A percentile compares a stretch with the other conserved stretches of the same genome.
Conservation (phyloP, 2,113 vertebrate genomes). For the Mesitornis unicolor region DNA sequence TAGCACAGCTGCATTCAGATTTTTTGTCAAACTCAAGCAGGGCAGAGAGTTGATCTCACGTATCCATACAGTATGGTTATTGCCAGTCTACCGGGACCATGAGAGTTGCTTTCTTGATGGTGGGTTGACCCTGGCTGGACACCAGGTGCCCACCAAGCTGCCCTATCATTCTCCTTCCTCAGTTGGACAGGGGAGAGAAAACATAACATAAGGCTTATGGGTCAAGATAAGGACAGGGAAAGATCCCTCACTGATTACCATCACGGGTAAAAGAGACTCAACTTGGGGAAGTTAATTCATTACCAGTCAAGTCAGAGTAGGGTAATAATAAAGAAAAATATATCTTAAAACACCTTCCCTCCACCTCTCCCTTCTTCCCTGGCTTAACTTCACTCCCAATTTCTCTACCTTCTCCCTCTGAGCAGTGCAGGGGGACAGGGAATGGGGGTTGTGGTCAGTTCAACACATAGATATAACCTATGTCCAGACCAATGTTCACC, state of each 20-base stretch:
- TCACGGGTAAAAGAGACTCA: background rate
- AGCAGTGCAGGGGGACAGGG: accelerated
- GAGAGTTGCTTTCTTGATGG: background rate
- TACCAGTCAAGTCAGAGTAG: background rate
- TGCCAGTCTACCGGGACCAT: background rate
- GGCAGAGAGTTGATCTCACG: background rate
- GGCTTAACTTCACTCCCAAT: background rate
- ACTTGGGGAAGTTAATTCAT: background rate
- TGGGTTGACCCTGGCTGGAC: background rate
- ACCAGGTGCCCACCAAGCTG: background rate
- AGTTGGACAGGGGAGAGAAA: background rate
- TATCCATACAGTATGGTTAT: background rate
- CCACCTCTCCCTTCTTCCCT: background rate
- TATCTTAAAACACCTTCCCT: background rate
- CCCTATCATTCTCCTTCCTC: background rate
- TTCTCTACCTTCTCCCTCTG: background rate
- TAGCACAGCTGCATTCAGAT: background rate
- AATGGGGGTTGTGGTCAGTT: background rate
- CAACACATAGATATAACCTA: background rate
- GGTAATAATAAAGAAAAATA: background rate
- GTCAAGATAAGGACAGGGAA: background rate
- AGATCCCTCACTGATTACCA: background rate
- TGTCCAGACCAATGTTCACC: background rate
- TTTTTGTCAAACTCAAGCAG: background rate
- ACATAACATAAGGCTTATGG: accelerated